These are phyloP conservation scores for Nesospiza acunhae DNA, from an alignment of 2,113 vertebrate species.

Conservation along the genomic window DNA sequence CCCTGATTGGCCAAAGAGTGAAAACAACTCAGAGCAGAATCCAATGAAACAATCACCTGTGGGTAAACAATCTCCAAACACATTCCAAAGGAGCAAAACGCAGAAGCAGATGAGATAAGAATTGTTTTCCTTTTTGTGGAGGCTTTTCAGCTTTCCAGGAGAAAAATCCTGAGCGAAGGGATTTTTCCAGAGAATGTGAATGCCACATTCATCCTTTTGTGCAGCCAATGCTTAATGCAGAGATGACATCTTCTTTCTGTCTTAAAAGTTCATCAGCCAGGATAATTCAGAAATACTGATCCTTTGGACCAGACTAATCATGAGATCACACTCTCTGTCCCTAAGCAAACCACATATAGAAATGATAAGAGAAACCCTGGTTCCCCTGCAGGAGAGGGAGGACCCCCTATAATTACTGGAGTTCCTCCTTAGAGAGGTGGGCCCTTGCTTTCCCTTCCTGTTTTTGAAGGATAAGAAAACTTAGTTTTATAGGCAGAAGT, in stretches of 20 bases:
- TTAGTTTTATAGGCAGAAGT: not conserved
- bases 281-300: not conserved
- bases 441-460: not conserved
- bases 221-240: not conserved
- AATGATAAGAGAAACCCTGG: not conserved
- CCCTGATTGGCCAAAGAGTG: no score
- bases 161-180: no score
- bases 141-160: no score
- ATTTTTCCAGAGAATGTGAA: no score
- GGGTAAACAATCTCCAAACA: no score
- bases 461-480: not conserved
- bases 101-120: no score
- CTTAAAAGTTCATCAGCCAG: not conserved
- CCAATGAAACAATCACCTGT: no score
- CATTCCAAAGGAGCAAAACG: no score
- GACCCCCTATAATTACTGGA: not conserved
- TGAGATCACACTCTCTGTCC: not conserved
- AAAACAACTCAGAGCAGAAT: no score
- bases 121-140: no score
- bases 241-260: fast-evolving
- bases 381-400: not conserved
- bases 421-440: not conserved
- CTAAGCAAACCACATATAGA: not conserved
- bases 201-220: not conserved
- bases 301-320: not conserved